Conservation (phyloP, 2,888 invertebrate species). For the Drosophila neonasuta region DNA sequence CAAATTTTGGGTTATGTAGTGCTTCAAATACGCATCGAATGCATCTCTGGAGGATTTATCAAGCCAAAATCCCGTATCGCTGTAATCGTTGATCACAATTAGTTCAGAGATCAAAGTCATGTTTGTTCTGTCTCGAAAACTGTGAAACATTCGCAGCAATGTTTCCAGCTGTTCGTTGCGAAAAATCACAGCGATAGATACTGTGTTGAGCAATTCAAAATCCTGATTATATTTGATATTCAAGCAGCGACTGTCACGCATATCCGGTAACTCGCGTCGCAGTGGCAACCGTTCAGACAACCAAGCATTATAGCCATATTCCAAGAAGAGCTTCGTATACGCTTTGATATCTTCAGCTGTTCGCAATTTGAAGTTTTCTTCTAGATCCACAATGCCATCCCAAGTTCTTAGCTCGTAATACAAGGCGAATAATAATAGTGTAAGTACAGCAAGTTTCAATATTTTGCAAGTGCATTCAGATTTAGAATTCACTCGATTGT, state of each 20-base stretch:
- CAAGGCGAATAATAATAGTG: background rate
- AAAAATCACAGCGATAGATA: constrained; percentile 56
- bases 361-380: background rate
- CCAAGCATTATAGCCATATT: constrained; percentile 58
- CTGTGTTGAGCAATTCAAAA: too few species aligned
- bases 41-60: constrained; percentile 1
- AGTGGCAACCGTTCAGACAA: constrained; percentile 55
- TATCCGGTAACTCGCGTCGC: constrained; percentile 24
- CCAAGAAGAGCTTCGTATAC: constrained; percentile 22
- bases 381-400: constrained; percentile 2
- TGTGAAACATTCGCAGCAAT: constrained; percentile 88
- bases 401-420: constrained; percentile 5
- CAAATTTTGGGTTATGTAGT: background rate
- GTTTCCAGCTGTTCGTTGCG: constrained; percentile 82
- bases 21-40: constrained; percentile 19
- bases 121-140: constrained; percentile 88
- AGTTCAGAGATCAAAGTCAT: constrained; percentile 90
- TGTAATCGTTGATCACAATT: constrained; percentile 91
- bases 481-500: background rate
- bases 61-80: constrained; percentile 38
- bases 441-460: background rate
- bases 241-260: constrained; percentile 40
- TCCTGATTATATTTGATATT: background rate
- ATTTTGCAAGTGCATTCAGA: background rate
- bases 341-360: background rate